Evolutionary conservation across 92 coral and sea anemone species (phyloP).

Genomic region (Epizoanthus rinbou): DNA sequence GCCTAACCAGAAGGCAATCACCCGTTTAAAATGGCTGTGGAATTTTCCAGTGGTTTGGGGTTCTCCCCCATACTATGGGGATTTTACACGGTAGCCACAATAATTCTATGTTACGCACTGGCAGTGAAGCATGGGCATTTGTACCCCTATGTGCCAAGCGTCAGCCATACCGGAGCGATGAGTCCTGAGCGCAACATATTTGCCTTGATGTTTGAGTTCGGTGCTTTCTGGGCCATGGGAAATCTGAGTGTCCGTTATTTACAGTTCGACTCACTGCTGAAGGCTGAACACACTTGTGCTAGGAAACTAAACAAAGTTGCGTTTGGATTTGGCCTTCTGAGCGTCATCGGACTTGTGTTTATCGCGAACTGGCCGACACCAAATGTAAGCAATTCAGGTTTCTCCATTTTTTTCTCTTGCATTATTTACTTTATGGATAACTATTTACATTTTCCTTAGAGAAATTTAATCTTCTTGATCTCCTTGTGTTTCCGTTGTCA

Average conservation of each 20-base stretch:
- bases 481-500: not conserved
- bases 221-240: slow-evolving; percentile 41
- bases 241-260: slow-evolving; percentile 32
- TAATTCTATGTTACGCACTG: slow-evolving; percentile 51
- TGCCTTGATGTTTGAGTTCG: slow-evolving; percentile 44
- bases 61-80: slow-evolving; percentile 54
- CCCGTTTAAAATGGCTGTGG: slow-evolving; percentile 23
- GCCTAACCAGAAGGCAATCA: not conserved
- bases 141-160: slow-evolving; percentile 57
- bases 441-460: not conserved
- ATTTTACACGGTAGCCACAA: slow-evolving; percentile 40
- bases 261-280: slow-evolving; percentile 26
- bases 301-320: slow-evolving; percentile 35
- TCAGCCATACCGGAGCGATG: slow-evolving; percentile 56
- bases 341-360: slow-evolving; percentile 32
- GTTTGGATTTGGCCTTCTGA: slow-evolving; percentile 28
- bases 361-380: slow-evolving; percentile 47
- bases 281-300: slow-evolving; percentile 3
- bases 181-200: slow-evolving; percentile 62
- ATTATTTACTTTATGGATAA: not conserved
- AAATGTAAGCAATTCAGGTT: slow-evolving; percentile 23
- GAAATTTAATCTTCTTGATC: slow-evolving; percentile 5
- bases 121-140: slow-evolving; percentile 55
- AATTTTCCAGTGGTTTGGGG: slow-evolving; percentile 48
- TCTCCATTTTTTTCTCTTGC: not conserved